Evolutionary conservation across 2,888 invertebrate species (phyloP).

Genomic region (Julus scanicus): DNA sequence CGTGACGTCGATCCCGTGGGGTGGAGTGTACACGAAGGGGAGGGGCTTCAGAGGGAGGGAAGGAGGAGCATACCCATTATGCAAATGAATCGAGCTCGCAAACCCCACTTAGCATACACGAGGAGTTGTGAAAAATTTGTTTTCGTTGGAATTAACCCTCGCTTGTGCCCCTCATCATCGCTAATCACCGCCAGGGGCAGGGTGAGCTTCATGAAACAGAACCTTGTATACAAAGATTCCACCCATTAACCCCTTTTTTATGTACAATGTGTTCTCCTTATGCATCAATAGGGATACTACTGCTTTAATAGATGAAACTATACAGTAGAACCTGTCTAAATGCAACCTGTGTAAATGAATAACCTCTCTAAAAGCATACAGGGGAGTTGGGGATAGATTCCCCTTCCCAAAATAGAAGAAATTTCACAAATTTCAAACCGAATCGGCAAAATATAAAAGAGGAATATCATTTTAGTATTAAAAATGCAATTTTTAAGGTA

Average conservation of each 20-base stretch:
- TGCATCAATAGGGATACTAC: neutral
- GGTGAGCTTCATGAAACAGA: neutral
- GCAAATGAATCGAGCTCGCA: neutral
- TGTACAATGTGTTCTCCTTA: neutral
- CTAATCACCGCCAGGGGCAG: neutral
- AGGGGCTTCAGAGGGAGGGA: neutral
- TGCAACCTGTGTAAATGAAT: too few species aligned
- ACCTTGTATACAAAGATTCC: too few species aligned
- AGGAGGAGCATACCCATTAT: neutral
- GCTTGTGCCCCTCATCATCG: neutral
- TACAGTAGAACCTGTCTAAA: too few species aligned
- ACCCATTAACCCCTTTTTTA: too few species aligned
- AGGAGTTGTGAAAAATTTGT: neutral
- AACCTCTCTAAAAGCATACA: too few species aligned
- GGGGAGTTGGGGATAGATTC: too few species aligned
- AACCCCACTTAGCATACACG: neutral
- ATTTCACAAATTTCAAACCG: too few species aligned
- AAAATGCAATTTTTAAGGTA: too few species aligned
- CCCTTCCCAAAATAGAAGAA: too few species aligned
- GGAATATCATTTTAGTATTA: too few species aligned
- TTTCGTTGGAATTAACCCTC: neutral
- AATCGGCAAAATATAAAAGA: too few species aligned
- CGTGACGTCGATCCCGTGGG: neutral
- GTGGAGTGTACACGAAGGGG: neutral
- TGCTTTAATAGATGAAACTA: too few species aligned